A percentile compares a stretch with the other conserved stretches of the same genome.
These are phyloP conservation scores for Macrotrachela quadricornifera DNA, from an alignment of 1,140 invertebrate species.

Conservation along the genomic window DNA sequence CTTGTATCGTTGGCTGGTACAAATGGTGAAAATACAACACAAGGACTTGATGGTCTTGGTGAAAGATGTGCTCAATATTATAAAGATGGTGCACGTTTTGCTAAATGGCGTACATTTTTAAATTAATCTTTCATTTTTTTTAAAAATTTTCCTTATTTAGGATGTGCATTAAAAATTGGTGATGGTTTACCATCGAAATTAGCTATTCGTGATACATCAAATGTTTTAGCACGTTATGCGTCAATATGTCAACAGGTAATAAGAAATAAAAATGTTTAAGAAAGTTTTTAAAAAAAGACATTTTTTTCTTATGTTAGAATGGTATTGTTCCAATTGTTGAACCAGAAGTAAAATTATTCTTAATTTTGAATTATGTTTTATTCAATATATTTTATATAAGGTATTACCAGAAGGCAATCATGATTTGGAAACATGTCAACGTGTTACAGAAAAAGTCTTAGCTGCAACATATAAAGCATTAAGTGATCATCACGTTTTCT, in stretches of 20 bases:
- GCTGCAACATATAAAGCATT: slow-evolving; percentile 88
- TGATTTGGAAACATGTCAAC: slow-evolving; percentile 64
- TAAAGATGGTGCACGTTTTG: slow-evolving; percentile 87
- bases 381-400: no score
- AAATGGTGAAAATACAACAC: slow-evolving; percentile 77
- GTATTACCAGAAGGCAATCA: slow-evolving; percentile 61
- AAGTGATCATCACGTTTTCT: slow-evolving; percentile 79
- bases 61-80: slow-evolving; percentile 89
- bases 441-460: slow-evolving; percentile 42
- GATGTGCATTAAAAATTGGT: slow-evolving; percentile 77
- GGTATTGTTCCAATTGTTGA: slow-evolving; percentile 89
- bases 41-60: slow-evolving; percentile 79
- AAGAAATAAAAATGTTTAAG: no score
- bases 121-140: no score
- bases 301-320: no score
- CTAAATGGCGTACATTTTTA: slow-evolving; percentile 94
- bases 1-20: slow-evolving; percentile 43
- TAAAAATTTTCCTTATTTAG: no score
- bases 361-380: no score
- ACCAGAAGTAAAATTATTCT: no score
- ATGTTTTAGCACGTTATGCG: slow-evolving; percentile 84
- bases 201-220: slow-evolving; percentile 73
- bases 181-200: slow-evolving; percentile 67
- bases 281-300: neutral
- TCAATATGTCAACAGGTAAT: slow-evolving; percentile 82